A percentile compares a stretch with the other conserved stretches of the same genome.
Conservation (phyloP, 1,140 invertebrate species). For the Melanaphis sacchari region DNA sequence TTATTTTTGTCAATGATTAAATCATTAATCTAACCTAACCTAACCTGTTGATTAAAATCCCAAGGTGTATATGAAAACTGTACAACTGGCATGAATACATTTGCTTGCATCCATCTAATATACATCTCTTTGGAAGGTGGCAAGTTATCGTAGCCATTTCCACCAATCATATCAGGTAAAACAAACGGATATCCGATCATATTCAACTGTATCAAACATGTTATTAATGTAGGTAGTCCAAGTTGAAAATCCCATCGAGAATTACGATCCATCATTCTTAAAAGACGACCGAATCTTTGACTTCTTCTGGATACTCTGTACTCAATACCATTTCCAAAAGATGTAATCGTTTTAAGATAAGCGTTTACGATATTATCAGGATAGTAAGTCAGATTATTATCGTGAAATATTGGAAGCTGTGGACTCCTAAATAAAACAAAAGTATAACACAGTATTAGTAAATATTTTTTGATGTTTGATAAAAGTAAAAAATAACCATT, state of each 20-base stretch:
- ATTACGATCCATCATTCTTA: conserved; percentile 88
- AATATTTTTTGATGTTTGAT: too few relatives aligned
- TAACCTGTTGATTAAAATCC: conserved; percentile 78
- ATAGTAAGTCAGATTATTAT: conserved; percentile 56
- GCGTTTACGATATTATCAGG: conserved; percentile 58
- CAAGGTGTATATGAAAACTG: conserved; percentile 90
- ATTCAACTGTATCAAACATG: conserved; percentile 80
- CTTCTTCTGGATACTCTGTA: conserved; percentile 68
- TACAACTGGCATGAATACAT: conserved; percentile 84
- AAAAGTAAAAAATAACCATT: too few relatives aligned
- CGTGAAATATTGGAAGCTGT: conserved; percentile 61
- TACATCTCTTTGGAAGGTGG: conserved; percentile 78
- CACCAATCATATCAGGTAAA: conserved; percentile 91
- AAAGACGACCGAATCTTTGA: conserved; percentile 80
- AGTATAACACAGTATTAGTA: too few relatives aligned
- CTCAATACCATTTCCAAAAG: conserved; percentile 60
- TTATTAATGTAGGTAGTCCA: conserved; percentile 80
- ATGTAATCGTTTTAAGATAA: conserved; percentile 58
- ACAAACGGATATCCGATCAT: conserved; percentile 85
- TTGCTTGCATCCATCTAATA: conserved; percentile 88
- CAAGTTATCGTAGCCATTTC: conserved; percentile 77
- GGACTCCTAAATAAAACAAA: background rate
- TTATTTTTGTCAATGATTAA: too few relatives aligned
- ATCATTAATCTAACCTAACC: background rate
- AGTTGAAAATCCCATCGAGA: conserved; percentile 81